Percentiles rank a stretch among this genome's conserved stretches.
Evolutionary conservation across 2,113 vertebrate genomes (phyloP).

Genomic region (Neolamprologus sp.): DNA sequence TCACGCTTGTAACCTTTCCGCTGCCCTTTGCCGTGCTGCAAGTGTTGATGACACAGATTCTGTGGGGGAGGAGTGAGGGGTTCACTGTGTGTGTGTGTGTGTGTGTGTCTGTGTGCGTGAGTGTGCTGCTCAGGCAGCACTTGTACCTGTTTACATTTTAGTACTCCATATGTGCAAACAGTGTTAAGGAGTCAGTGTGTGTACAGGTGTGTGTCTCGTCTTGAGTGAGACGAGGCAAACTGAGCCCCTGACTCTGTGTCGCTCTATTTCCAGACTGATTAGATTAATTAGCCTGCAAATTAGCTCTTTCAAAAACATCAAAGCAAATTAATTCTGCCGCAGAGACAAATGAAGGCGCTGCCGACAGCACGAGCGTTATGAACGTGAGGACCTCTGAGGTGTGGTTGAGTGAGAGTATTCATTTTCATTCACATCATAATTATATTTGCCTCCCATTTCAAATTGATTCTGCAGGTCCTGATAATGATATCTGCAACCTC

Average conservation of each 20-base stretch:
- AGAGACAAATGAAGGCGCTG: conserved; percentile 44
- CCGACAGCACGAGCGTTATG: neutral
- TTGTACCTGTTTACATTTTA: conserved; percentile 42
- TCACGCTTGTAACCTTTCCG: conserved; percentile 67
- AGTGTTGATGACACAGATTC: conserved; percentile 67
- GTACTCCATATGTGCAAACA: conserved; percentile 19
- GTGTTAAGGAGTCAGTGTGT: conserved; percentile 2
- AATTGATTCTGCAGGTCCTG: conserved; percentile 29
- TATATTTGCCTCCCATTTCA: conserved; percentile 22
- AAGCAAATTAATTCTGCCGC: conserved; percentile 54
- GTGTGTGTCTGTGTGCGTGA: neutral
- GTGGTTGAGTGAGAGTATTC: conserved; percentile 13
- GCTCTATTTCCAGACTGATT: conserved; percentile 36
- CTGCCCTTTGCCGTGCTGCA: conserved; percentile 68
- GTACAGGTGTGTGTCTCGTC: neutral
- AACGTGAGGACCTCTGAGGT: neutral
- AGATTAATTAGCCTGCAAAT: conserved; percentile 63
- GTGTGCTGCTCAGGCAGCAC: neutral
- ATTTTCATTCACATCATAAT: conserved; percentile 40
- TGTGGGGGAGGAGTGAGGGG: conserved; percentile 9
- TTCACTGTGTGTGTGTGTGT: neutral
- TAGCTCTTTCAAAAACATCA: conserved; percentile 60
- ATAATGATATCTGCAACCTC: conserved; percentile 17
- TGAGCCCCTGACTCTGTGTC: neutral
- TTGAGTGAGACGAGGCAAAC: neutral